A percentile compares a stretch with the other conserved stretches of the same genome.
Conservation (phyloP, 2,888 invertebrate genomes). For the Thereva unica region DNA sequence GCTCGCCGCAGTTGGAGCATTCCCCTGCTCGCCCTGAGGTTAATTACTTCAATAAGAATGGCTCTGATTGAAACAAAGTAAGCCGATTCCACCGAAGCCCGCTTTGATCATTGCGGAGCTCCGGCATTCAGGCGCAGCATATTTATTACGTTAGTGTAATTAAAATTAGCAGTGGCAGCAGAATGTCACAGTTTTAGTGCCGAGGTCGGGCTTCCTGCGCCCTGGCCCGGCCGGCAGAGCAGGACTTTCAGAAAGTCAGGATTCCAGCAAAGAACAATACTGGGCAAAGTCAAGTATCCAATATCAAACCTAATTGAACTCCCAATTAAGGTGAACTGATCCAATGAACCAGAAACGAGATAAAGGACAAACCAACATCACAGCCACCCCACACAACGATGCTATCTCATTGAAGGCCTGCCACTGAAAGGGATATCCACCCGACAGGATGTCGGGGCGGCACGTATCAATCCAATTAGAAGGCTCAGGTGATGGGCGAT, state of each 20-base stretch:
- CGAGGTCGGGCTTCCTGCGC: not conserved
- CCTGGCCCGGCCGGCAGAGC: conserved; percentile 17
- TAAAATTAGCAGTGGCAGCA: conserved; percentile 6
- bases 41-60: no score
- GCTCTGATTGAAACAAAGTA: no score
- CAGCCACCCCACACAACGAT: conserved; percentile 41
- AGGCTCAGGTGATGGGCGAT: conserved; percentile 25
- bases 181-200: conserved; percentile 10
- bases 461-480: conserved; percentile 35
- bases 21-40: no score
- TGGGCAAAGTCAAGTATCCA: conserved; percentile 31
- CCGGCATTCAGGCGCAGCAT: no score
- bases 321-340: conserved; percentile 56
- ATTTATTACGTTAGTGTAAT: not conserved
- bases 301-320: conserved; percentile 39
- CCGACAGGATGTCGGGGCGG: conserved; percentile 26
- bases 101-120: no score
- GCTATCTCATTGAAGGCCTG: conserved; percentile 35
- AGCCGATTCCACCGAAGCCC: no score
- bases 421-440: conserved; percentile 24
- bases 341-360: conserved; percentile 56
- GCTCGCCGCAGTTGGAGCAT: no score
- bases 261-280: conserved; percentile 23
- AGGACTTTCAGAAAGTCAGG: conserved; percentile 19
- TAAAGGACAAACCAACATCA: conserved; percentile 48